A percentile compares a stretch with the other conserved stretches of the same genome.
phyloP scores from a whole-genome alignment of 2,113 vertebrate genomes.

The Microcebus griseorufus region DNA sequence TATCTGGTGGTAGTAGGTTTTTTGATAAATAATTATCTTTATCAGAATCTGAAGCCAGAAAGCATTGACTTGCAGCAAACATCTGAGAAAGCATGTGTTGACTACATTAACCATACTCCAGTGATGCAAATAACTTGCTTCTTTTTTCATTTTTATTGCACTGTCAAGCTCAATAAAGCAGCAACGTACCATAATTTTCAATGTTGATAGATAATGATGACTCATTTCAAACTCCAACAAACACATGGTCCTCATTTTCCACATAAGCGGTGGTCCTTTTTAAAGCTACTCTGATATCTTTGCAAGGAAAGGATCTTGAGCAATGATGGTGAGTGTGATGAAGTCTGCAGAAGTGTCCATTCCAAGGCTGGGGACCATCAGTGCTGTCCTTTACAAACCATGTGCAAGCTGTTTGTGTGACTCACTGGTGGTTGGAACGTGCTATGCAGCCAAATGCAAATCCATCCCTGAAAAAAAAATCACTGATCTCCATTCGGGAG shows the following conservation, averaged over 20 bases:
- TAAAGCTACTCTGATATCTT: slow-evolving; percentile 17
- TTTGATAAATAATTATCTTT: neutral
- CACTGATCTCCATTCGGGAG: neutral
- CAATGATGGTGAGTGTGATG: slow-evolving; percentile 18
- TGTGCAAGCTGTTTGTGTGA: slow-evolving; percentile 60
- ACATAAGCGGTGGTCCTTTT: neutral
- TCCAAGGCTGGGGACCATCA: slow-evolving; percentile 31
- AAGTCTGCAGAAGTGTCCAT: neutral
- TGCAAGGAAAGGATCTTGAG: slow-evolving; percentile 1
- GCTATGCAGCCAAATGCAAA: slow-evolving; percentile 65
- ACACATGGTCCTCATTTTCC: neutral
- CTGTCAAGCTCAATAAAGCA: neutral
- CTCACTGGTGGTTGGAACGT: slow-evolving; percentile 63
- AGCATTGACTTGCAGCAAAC: neutral
- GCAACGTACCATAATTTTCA: neutral
- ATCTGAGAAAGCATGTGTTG: neutral
- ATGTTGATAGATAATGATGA: neutral
- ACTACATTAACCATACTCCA: neutral
- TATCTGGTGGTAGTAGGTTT: neutral
- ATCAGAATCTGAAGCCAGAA: neutral
- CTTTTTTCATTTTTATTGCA: neutral
- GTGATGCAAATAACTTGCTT: neutral
- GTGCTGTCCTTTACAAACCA: slow-evolving; percentile 60
- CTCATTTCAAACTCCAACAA: neutral
- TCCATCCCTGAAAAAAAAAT: slow-evolving; percentile 63